Base-by-base conservation (phyloP, 1,140 invertebrate genomes). In the Probaryconus sp. region DNA sequence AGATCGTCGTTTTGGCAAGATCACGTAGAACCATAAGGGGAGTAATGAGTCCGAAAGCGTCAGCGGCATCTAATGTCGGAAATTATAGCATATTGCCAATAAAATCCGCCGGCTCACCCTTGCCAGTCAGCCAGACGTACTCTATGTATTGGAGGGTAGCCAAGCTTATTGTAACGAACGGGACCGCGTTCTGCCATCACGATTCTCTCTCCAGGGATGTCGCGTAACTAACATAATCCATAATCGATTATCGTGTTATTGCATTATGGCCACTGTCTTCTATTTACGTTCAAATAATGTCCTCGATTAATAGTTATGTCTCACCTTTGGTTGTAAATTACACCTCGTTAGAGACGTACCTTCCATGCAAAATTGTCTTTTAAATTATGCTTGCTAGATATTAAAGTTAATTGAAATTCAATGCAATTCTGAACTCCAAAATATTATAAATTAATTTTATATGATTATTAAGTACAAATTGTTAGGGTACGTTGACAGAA, bases 71-170 rank as follows among this genome's bases (percentile, higher is more conserved):
- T 87, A 88, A 87, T 87, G 84, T 87, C 81, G 80, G 84, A 82
- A 88, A 88, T 87, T 87, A 88, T 87, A 87, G 86, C 85, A 88
- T 88, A 88, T 88, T 88, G 87, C 81, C 86, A 88, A 88, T 88
- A 88, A 88, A 88, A 87, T 86, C 80, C 76, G 67, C 75, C 76
- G 80, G 79, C 73, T 76, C 73, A 76, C 78, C 78, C 79, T 82
- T 77, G 72, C 68, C 77, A 81, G 72, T 61, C 79, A 79, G 70
- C 76, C 72, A 79, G 76, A 78, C 78, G 77, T 75, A 69, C 76
- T 84, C 67, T 58, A 70, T 75, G 77, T 65, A 80, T 80, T 76
- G 72, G 78, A 81, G 71, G 78, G 75, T 58, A 77, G 69, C 72
- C 72, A 73, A 75, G 81, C 78, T 86, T 85, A 85, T 83, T 84